Evolutionary conservation across 1,140 invertebrate genomes (phyloP).

Genomic region (Temnothorax curvispinosus): DNA sequence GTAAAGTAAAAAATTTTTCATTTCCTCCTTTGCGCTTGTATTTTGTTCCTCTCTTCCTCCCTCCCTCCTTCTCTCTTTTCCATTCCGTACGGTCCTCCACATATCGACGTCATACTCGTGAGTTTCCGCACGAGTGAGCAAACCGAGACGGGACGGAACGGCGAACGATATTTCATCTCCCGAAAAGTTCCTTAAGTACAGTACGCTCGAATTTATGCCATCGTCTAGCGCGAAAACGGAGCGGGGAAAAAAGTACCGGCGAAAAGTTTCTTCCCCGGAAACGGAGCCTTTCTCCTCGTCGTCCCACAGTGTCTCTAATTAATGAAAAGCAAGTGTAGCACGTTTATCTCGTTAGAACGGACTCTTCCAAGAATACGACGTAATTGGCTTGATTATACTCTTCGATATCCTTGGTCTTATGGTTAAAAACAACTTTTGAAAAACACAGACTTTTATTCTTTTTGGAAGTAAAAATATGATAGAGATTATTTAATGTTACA

Average conservation of each 20-base stretch:
- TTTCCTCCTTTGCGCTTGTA: constrained; percentile 14
- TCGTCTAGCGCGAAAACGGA: constrained; percentile 22
- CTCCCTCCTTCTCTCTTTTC: background rate
- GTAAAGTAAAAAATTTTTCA: constrained; percentile 17
- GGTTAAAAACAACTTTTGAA: background rate
- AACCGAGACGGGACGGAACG: background rate
- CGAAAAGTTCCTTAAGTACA: constrained; percentile 61
- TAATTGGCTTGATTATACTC: constrained; percentile 30
- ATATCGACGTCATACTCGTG: constrained; percentile 18
- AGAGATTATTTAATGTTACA: background rate
- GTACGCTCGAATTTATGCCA: constrained; percentile 47
- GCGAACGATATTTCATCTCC: constrained; percentile 60
- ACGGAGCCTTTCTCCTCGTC: background rate
- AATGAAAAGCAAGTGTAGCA: constrained; percentile 49
- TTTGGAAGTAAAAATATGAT: background rate
- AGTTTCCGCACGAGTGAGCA: constrained; percentile 34
- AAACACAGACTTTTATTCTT: background rate
- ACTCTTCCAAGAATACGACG: constrained; percentile 20
- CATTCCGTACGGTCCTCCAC: background rate
- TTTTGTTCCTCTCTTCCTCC: background rate
- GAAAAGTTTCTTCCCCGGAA: constrained; percentile 38
- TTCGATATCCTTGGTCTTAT: background rate
- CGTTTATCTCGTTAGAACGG: constrained; percentile 39
- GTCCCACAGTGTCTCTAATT: constrained; percentile 34
- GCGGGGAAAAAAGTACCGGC: constrained; percentile 16